Percentiles rank a stretch among this genome's conserved stretches.
Conservation (phyloP, 2,113 vertebrate species). For the Danionella cerebrum region DNA sequence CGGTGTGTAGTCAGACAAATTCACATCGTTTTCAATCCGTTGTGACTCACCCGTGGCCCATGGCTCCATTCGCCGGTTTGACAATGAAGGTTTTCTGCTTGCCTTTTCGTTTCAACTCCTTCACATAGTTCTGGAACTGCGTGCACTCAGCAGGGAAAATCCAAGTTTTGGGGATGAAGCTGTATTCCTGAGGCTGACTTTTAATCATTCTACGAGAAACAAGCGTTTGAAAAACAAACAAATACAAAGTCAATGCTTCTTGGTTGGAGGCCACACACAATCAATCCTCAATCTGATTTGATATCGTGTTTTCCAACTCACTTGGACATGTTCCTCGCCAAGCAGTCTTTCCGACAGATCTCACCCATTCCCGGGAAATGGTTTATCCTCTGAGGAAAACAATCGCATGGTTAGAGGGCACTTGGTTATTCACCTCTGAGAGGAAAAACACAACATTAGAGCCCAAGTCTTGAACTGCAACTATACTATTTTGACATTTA, state of each 20-base stretch:
- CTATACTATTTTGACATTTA: slow-evolving; percentile 73
- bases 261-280: neutral
- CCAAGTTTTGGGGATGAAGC: slow-evolving; percentile 93
- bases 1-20: too few relatives aligned
- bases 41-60: slow-evolving; percentile 91
- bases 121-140: slow-evolving; percentile 95
- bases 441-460: slow-evolving; percentile 64
- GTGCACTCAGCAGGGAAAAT: slow-evolving; percentile 95
- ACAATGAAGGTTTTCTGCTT: slow-evolving; percentile 97
- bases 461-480: slow-evolving; percentile 63
- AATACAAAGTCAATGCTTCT: neutral
- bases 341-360: slow-evolving; percentile 98
- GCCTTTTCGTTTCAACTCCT: slow-evolving; percentile 89
- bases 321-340: slow-evolving; percentile 99
- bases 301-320: slow-evolving; percentile 59
- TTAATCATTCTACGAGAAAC: slow-evolving; percentile 83
- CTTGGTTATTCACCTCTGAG: slow-evolving; percentile 60
- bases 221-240: slow-evolving; percentile 22
- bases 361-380: slow-evolving; percentile 99
- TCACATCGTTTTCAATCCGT: neutral
- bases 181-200: slow-evolving; percentile 89
- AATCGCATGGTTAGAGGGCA: slow-evolving; percentile 62
- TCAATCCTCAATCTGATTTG: neutral
- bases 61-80: slow-evolving; percentile 95
- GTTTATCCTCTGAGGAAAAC: slow-evolving; percentile 88